Base-by-base conservation (phyloP, 2,113 vertebrate genomes). In the Typhlomys cinereus region DNA sequence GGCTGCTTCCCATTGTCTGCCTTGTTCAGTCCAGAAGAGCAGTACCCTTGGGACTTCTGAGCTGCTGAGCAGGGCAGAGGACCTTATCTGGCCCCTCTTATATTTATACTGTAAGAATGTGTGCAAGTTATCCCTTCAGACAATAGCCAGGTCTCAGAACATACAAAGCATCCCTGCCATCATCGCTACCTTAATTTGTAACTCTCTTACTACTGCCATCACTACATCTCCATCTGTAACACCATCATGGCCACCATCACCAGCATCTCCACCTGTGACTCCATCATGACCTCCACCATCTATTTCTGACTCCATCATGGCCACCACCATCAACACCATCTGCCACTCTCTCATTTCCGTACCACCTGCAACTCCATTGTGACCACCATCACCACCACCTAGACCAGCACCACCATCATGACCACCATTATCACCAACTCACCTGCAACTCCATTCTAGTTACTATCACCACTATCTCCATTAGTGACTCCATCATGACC, bases 191-290 rank as follows among this genome's bases (percentile, higher is more conserved):
- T n/a, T n/a, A n/a, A 27, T 34, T 50, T 31, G 0, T 41, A 74
- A 1, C 39, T 39, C n/a, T 8, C 23, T 9, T 41, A n/a, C 2
- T 7, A 31, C 4, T 3, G 20, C 5, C 31, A 66, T 31, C 4
- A 20, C 31, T 50, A 20, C 54, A 48, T 21, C 61, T 62, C 23
- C 27, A 31, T 62, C 61, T 62, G 57, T 39, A 59, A 13, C 4
- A 57, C 7, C 62, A 64, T 13, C 9, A 64, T 10, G 29, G 4
- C 29, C 23, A 64, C 5, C 18, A 36, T 29, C 25, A 31, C 25
- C 44, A 31, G 25, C 17, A 29, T 21, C 13, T 34, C 9, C 29
- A n/a, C 15, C 41, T 20, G 12, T 5, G n/a, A 2, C 23, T 27
- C 18, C 27, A 62, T 3, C 52, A 41, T n/a, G 12, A 7, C 23